Evolutionary conservation across 1,140 invertebrate species (phyloP).

Genomic region (Eriosoma lanigerum): DNA sequence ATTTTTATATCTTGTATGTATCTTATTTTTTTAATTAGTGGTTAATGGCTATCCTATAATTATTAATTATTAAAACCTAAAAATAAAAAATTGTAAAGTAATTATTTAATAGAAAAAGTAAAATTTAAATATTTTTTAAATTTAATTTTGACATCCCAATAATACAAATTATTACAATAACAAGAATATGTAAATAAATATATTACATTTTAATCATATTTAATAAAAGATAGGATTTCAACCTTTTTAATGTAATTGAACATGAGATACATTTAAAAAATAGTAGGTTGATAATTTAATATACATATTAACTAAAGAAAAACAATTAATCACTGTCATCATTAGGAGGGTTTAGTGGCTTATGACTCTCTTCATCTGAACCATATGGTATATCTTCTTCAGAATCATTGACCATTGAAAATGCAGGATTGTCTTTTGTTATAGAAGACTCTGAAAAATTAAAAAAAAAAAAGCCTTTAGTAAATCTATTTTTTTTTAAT

Average conservation of each 20-base stretch:
- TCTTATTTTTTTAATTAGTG: too few species aligned
- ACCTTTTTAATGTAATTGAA: not conserved
- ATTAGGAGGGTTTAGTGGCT: conserved; percentile 67
- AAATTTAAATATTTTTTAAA: too few species aligned
- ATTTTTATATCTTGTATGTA: too few species aligned
- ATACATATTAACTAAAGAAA: conserved; percentile 62
- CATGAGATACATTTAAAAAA: not conserved
- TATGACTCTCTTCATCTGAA: conserved; percentile 82
- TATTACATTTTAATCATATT: not conserved
- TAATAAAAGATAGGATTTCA: not conserved
- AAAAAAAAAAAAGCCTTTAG: not conserved
- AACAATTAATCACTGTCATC: conserved; percentile 66
- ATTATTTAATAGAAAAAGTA: too few species aligned
- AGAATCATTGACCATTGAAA: conserved; percentile 98
- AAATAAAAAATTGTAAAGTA: too few species aligned
- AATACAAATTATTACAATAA: not conserved
- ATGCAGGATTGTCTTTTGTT: conserved; percentile 94
- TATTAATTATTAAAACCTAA: too few species aligned
- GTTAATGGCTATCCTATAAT: too few species aligned
- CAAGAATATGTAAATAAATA: not conserved
- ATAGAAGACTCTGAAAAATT: conserved; percentile 59
- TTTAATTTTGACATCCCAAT: not conserved
- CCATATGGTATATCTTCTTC: conserved; percentile 97
- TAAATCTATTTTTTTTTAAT: not conserved
- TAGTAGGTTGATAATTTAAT: not conserved